Evolutionary conservation across 2,888 invertebrate species (phyloP).

Genomic region (Lapara coniferarum): DNA sequence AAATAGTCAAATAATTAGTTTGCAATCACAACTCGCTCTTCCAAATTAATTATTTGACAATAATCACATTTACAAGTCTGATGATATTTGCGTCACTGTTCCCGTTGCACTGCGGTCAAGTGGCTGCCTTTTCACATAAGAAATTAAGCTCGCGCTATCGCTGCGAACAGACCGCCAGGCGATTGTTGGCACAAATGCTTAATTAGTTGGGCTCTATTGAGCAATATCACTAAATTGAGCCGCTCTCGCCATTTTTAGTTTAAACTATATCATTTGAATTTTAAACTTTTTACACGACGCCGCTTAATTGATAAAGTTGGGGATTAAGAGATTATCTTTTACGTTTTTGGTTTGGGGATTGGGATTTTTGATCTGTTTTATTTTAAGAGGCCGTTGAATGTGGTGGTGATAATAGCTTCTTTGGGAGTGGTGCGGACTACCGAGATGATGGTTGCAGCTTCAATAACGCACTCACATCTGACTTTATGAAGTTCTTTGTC

Average conservation of each 20-base stretch:
- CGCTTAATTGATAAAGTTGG: constrained; percentile 20
- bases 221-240: constrained; percentile 56
- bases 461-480: no score
- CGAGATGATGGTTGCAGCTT: no score
- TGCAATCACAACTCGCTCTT: no score
- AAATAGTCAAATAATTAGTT: no score
- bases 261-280: constrained; percentile 10
- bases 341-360: not conserved
- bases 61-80: not conserved
- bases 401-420: not conserved
- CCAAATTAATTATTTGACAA: no score
- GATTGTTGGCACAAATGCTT: constrained; percentile 68
- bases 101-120: constrained; percentile 36
- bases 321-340: constrained; percentile 9
- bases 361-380: not conserved
- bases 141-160: constrained; percentile 65
- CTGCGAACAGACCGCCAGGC: constrained; percentile 54
- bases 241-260: constrained; percentile 32
- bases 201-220: constrained; percentile 60
- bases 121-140: constrained; percentile 56
- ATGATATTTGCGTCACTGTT: constrained; percentile 27
- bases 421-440: no score
- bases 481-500: no score
- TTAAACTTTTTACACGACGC: not conserved
- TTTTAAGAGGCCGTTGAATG: not conserved